A percentile compares a stretch with the other conserved stretches of the same genome.
These are phyloP conservation scores for Falco rusticolus DNA, from an alignment of 2,797 vertebrate species.

Conservation along the genomic window DNA sequence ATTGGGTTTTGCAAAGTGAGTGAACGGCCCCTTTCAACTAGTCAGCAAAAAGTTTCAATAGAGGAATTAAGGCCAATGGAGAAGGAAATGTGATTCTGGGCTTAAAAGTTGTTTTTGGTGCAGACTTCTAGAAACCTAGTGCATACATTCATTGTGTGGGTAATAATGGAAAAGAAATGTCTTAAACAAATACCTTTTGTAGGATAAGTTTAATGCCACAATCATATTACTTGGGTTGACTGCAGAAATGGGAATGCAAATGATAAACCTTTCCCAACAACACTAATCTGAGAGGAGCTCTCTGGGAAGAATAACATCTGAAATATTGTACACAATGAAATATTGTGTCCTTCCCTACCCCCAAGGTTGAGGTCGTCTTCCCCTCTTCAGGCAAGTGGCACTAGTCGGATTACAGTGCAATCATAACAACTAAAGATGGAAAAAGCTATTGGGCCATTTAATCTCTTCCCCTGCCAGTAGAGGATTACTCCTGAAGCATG, in stretches of 20 bases:
- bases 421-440: slow-evolving; percentile 63
- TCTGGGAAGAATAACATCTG: slow-evolving; percentile 46
- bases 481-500: slow-evolving; percentile 63
- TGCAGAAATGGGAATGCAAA: slow-evolving; percentile 54
- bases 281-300: slow-evolving; percentile 48
- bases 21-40: slow-evolving; percentile 63
- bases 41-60: slow-evolving; percentile 63
- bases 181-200: slow-evolving; percentile 66
- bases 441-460: slow-evolving; percentile 62
- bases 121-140: slow-evolving; percentile 64
- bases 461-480: slow-evolving; percentile 66
- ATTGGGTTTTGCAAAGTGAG: slow-evolving; percentile 68
- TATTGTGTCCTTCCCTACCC: slow-evolving; percentile 32
- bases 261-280: slow-evolving; percentile 62
- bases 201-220: slow-evolving; percentile 64
- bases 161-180: slow-evolving; percentile 66
- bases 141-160: slow-evolving; percentile 39
- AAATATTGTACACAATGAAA: slow-evolving; percentile 67
- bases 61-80: slow-evolving; percentile 62
- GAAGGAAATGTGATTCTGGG: slow-evolving; percentile 58
- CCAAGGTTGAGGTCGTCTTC: slow-evolving; percentile 31
- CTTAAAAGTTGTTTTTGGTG: slow-evolving; percentile 69
- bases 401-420: slow-evolving; percentile 67
- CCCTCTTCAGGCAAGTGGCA: slow-evolving; percentile 37
- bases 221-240: slow-evolving; percentile 53